These are phyloP conservation scores for Dendrolimus houi DNA, from an alignment of 2,888 invertebrate genomes.

Conservation along the genomic window DNA sequence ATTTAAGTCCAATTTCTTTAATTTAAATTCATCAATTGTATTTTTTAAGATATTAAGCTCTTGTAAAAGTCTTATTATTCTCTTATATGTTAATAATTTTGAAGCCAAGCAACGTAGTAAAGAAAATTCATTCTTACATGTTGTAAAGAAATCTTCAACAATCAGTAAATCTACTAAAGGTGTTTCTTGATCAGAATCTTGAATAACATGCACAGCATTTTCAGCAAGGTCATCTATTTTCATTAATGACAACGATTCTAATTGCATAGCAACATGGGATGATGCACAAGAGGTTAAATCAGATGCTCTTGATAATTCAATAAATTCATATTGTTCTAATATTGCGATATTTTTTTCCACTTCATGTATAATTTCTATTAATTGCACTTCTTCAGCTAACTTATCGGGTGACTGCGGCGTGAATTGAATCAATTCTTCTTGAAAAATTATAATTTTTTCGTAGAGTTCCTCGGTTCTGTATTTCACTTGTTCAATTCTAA, in stretches of 20 bases:
- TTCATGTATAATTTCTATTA: constrained; percentile 48
- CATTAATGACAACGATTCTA: constrained; percentile 39
- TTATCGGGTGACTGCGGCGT: constrained; percentile 28
- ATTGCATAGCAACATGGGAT: constrained; percentile 35
- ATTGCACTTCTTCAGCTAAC: constrained; percentile 39
- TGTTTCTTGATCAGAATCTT: constrained; percentile 34
- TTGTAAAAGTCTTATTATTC: constrained; percentile 51
- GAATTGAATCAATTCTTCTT: constrained; percentile 51
- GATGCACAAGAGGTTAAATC: constrained; percentile 36
- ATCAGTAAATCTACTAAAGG: constrained; percentile 38
- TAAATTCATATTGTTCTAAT: constrained; percentile 51
- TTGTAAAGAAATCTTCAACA: constrained; percentile 48
- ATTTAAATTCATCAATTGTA: constrained; percentile 38
- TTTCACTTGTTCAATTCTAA: constrained; percentile 44
- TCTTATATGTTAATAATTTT: constrained; percentile 45
- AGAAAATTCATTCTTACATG: constrained; percentile 46
- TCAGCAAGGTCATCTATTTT: constrained; percentile 44
- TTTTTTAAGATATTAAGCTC: constrained; percentile 41
- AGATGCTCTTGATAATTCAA: constrained; percentile 44
- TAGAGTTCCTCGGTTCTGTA: constrained; percentile 44
- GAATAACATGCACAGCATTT: constrained; percentile 38
- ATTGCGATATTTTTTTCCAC: constrained; percentile 53
- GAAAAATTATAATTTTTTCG: constrained; percentile 34
- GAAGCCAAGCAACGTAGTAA: constrained; percentile 41
- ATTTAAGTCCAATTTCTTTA: constrained; percentile 23